Evolutionary conservation across 2,888 invertebrate genomes (phyloP), one percentile per base, ranked within the genome.

Genomic region (Drosophila limbata): DNA sequence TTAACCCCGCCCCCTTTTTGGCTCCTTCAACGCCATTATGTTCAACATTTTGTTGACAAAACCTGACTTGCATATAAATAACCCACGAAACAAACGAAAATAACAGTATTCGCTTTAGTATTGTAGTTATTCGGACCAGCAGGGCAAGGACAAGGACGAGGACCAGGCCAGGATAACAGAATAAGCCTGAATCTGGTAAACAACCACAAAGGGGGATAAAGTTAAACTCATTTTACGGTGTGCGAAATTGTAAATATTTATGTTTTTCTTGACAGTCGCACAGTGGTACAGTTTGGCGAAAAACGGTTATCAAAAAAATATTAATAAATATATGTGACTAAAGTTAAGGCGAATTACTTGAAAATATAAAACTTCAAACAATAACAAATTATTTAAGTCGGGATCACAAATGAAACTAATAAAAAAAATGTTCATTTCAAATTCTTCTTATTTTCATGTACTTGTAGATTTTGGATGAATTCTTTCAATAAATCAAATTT

Each of bases 11-110:
- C 59, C 68, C 31, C 56, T 42, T 40, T 52, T 15, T 9, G 33
- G n/a, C 48, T 42, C 19, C 39, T 51, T 73, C 75, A 84, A 80
- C 87, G 89, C 88, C 84, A 87, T 89, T 89, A 80, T 64, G 74
- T 72, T 63, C 66, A 75, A 61, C 77, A 77, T 68, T 77, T 68
- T 77, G 80, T 80, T 82, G 73, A 74, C 77, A 75, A 77, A 80
- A 85, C 90, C 89, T 90, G 90, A 90, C 89, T 90, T 84, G 90
- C 85, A 90, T 89, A 84, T 84, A 82, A 88, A 89, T 86, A 80
- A 77, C 63, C 69, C 59, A 73, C 69, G 83, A 84, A 71, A 74
- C 71, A 74, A 71, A 79, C 79, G 68, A 66, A 70, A 60, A 61
- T 56, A 73, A 55, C 79, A 48, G 53, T 37, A 45, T 51, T 53